A percentile compares a stretch with the other conserved stretches of the same genome.
Conservation (phyloP, 2,888 invertebrate genomes). For the Eupithecia exiguata region DNA sequence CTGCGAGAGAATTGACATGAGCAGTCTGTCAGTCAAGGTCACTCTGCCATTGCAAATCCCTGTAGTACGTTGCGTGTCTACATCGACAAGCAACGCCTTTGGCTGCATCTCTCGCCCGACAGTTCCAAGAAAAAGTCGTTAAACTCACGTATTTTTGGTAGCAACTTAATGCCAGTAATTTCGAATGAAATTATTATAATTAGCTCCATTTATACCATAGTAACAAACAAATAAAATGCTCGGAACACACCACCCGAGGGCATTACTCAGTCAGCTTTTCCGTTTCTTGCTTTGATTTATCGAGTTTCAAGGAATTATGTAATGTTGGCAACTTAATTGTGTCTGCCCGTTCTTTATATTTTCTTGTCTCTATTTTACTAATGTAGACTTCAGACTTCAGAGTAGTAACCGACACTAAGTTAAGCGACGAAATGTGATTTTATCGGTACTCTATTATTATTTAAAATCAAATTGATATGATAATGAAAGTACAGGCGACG, state of each 20-base stretch:
- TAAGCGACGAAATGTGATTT: background rate
- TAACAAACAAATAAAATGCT: slow-evolving; percentile 83
- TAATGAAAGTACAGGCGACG: slow-evolving; percentile 7
- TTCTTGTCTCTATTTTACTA: slow-evolving; percentile 7
- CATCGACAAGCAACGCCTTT: slow-evolving; percentile 59
- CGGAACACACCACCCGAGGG: slow-evolving; percentile 65
- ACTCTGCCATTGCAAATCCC: slow-evolving; percentile 55
- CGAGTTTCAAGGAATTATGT: slow-evolving; percentile 52
- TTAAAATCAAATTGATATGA: slow-evolving; percentile 17
- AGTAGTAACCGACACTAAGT: background rate
- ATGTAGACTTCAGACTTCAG: background rate
- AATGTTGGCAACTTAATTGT: slow-evolving; percentile 34
- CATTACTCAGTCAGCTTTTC: slow-evolving; percentile 57
- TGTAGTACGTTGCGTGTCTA: slow-evolving; percentile 59
- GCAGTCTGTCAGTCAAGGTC: slow-evolving; percentile 60
- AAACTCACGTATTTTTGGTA: slow-evolving; percentile 84
- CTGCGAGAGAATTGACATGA: slow-evolving; percentile 14
- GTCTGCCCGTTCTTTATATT: slow-evolving; percentile 8
- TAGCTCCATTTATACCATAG: slow-evolving; percentile 80
- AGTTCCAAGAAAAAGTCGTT: slow-evolving; percentile 82
- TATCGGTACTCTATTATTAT: background rate
- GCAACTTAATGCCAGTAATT: slow-evolving; percentile 83
- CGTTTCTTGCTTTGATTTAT: slow-evolving; percentile 58
- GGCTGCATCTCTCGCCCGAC: slow-evolving; percentile 65
- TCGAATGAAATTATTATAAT: slow-evolving; percentile 82